These are phyloP conservation scores for Kryptolebias marmoratus DNA, from an alignment of 2,113 vertebrate species.

Conservation along the genomic window DNA sequence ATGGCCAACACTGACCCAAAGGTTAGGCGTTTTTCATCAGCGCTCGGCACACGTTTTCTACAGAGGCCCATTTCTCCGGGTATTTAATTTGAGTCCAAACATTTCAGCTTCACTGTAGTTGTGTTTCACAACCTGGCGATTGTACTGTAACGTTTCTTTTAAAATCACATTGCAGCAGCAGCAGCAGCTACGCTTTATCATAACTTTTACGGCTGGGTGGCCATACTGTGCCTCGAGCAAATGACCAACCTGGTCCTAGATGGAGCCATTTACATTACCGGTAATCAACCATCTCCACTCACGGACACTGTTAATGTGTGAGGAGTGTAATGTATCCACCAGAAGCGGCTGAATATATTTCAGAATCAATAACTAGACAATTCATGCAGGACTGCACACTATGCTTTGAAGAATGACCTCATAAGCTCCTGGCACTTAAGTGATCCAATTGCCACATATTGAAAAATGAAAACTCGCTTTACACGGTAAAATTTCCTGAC, in stretches of 20 bases:
- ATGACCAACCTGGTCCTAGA: constrained; percentile 33
- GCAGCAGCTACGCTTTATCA: background rate
- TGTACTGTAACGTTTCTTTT: constrained; percentile 8
- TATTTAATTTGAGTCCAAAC: constrained; percentile 39
- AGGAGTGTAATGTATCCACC: constrained; percentile 61
- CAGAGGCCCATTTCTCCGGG: constrained; percentile 29
- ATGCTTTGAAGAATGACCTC: constrained; percentile 67
- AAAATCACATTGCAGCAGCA: background rate
- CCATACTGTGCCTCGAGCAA: constrained; percentile 18
- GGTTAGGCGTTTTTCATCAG: constrained; percentile 51
- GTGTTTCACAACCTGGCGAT: constrained; percentile 12
- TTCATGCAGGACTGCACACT: constrained; percentile 57
- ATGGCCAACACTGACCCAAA: constrained; percentile 50
- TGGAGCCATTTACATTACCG: constrained; percentile 50
- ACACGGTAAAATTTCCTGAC: constrained; percentile 57
- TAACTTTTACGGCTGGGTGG: constrained; percentile 17
- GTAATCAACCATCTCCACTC: constrained; percentile 57
- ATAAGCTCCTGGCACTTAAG: constrained; percentile 64
- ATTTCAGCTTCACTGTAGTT: background rate
- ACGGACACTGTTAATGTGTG: constrained; percentile 56
- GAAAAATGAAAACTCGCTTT: constrained; percentile 74
- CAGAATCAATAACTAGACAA: constrained; percentile 69
- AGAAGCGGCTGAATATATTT: constrained; percentile 68
- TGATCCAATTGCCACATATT: constrained; percentile 64
- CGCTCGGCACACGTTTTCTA: constrained; percentile 11